These are phyloP conservation scores for Pygoscelis adeliae DNA, from an alignment of 2,113 vertebrate species.

Conservation along the genomic window DNA sequence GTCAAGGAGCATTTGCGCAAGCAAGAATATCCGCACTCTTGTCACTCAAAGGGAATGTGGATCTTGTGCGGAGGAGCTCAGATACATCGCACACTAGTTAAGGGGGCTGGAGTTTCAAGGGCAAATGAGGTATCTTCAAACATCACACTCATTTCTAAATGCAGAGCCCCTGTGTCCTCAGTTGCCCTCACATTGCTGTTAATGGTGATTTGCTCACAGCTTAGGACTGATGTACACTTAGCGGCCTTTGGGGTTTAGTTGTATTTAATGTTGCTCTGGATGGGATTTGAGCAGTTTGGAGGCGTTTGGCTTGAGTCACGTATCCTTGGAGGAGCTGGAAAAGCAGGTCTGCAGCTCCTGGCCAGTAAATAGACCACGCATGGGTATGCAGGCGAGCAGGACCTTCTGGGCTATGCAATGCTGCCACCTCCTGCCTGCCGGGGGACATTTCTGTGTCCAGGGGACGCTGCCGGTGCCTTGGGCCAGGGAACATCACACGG, in stretches of 20 bases:
- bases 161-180: slow-evolving; percentile 4
- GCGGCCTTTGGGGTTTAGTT: not conserved
- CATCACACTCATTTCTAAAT: not conserved
- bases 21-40: slow-evolving; percentile 39
- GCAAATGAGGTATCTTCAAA: slow-evolving; percentile 27
- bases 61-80: slow-evolving; percentile 39
- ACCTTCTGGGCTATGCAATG: slow-evolving; percentile 43
- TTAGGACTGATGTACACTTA: not conserved
- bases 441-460: not conserved
- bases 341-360: slow-evolving; percentile 52
- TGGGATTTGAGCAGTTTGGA: slow-evolving; percentile 3
- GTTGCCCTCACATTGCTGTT: not conserved
- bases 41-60: not conserved
- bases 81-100: not conserved
- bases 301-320: slow-evolving; percentile 19
- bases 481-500: not conserved
- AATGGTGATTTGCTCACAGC: not conserved
- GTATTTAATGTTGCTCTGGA: not conserved
- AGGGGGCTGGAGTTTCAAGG: slow-evolving; percentile 31
- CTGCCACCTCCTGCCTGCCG: slow-evolving; percentile 67
- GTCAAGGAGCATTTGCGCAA: slow-evolving; percentile 15
- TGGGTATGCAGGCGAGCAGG: not conserved
- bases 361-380: not conserved
- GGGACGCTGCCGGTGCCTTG: not conserved
- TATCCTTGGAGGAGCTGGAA: slow-evolving; percentile 49